Percentiles rank a stretch among this genome's conserved stretches.
Conservation (phyloP, 2,797 vertebrate genomes). For the Cichlasoma orientale region DNA sequence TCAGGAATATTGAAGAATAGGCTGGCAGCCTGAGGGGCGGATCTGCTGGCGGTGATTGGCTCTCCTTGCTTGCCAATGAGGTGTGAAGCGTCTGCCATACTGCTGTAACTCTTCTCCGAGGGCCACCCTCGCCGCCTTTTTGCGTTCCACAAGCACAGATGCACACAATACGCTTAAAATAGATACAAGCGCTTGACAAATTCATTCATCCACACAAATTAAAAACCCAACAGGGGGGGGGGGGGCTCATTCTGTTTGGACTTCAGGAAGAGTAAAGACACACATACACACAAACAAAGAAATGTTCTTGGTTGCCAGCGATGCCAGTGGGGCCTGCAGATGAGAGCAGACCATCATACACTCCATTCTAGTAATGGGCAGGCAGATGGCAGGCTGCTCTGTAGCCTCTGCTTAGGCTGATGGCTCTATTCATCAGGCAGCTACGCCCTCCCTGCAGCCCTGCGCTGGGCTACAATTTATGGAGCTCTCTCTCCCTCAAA, state of each 20-base stretch:
- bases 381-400: slow-evolving; percentile 83
- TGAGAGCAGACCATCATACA: slow-evolving; percentile 61
- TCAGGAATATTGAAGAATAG: slow-evolving; percentile 52
- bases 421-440: slow-evolving; percentile 83
- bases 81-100: slow-evolving; percentile 73
- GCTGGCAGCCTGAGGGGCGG: slow-evolving; percentile 71
- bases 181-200: slow-evolving; percentile 36
- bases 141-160: neutral
- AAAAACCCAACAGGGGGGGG: slow-evolving; percentile 12
- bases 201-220: slow-evolving; percentile 30
- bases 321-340: slow-evolving; percentile 64
- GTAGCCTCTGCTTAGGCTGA: slow-evolving; percentile 81
- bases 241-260: slow-evolving; percentile 1
- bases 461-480: slow-evolving; percentile 65
- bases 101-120: slow-evolving; percentile 68
- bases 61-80: slow-evolving; percentile 72
- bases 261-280: slow-evolving; percentile 9
- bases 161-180: slow-evolving; percentile 32
- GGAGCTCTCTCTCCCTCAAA: slow-evolving; percentile 24
- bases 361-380: slow-evolving; percentile 81
- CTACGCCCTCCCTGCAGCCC: slow-evolving; percentile 69
- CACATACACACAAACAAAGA: slow-evolving; percentile 22
- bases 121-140: slow-evolving; percentile 36
- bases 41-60: slow-evolving; percentile 64
- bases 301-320: slow-evolving; percentile 39